These are phyloP conservation scores for Hydrozoanthus gracilis DNA, from an alignment of 92 coral and sea anemone genomes.

Conservation along the genomic window DNA sequence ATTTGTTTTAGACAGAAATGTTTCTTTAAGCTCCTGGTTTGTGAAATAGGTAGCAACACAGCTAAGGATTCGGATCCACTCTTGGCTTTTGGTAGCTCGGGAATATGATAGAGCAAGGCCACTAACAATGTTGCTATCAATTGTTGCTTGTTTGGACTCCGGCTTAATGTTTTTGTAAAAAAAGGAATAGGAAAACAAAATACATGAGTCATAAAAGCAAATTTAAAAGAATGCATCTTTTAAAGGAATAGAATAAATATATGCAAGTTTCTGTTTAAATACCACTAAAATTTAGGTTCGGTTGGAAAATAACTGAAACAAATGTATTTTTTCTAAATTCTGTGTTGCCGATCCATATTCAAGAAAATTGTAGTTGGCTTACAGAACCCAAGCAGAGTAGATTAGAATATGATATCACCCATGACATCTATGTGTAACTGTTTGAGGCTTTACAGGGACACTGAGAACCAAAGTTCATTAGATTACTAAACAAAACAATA, in stretches of 20 bases:
- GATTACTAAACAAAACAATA: no score
- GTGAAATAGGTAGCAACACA: constrained; percentile 2
- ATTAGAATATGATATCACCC: no score
- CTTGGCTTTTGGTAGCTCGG: constrained; percentile 7
- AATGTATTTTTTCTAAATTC: not conserved
- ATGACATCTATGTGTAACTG: no score
- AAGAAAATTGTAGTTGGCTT: no score
- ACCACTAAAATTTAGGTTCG: not conserved
- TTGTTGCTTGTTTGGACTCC: not conserved
- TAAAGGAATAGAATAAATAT: not conserved
- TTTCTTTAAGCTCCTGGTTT: not conserved
- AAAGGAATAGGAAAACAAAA: not conserved
- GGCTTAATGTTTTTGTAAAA: not conserved
- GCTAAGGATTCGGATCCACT: constrained; percentile 14
- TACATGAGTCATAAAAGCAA: not conserved
- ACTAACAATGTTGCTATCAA: constrained; percentile 15
- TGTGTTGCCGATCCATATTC: not conserved
- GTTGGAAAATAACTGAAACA: not conserved
- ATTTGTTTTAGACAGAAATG: constrained; percentile 11
- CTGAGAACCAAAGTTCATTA: no score
- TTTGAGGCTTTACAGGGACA: no score
- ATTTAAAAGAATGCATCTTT: not conserved
- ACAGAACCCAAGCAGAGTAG: not conserved
- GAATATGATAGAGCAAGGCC: constrained; percentile 44
- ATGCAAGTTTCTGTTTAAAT: not conserved